A percentile compares a stretch with the other conserved stretches of the same genome.
phyloP scores from a whole-genome alignment of 2,888 invertebrate species.

The Terebella lapidaria region DNA sequence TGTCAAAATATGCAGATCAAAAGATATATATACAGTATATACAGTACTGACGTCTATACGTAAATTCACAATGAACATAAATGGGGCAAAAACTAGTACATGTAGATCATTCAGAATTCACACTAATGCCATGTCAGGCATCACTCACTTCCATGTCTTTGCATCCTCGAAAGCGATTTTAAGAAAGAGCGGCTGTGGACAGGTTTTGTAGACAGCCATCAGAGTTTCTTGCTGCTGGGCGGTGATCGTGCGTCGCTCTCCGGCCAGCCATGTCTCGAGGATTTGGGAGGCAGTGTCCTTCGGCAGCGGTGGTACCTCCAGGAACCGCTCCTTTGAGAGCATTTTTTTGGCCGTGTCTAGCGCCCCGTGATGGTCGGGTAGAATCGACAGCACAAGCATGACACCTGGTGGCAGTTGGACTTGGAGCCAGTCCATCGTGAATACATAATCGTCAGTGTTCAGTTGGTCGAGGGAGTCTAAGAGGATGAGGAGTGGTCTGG shows the following conservation, averaged over 20 bases:
- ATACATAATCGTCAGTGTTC: slow-evolving; percentile 29
- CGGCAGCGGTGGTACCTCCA: slow-evolving; percentile 28
- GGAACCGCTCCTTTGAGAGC: slow-evolving; percentile 25
- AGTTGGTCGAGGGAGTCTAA: slow-evolving; percentile 42
- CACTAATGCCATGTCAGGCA: neutral
- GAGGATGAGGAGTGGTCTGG: slow-evolving; percentile 33
- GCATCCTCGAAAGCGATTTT: slow-evolving; percentile 33
- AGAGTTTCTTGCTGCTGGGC: slow-evolving; percentile 30
- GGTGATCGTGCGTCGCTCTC: slow-evolving; percentile 23
- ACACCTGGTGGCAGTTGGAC: slow-evolving; percentile 30
- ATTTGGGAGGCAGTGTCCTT: slow-evolving; percentile 24
- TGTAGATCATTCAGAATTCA: neutral
- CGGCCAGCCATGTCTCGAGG: slow-evolving; percentile 23
- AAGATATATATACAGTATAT: neutral
- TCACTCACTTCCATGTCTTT: slow-evolving; percentile 30
- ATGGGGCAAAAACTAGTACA: neutral
- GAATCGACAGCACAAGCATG: slow-evolving; percentile 31
- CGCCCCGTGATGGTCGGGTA: slow-evolving; percentile 26
- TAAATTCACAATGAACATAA: neutral
- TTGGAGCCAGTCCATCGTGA: slow-evolving; percentile 36
- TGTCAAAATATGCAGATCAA: neutral
- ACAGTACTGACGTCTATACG: neutral
- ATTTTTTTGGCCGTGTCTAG: slow-evolving; percentile 24
- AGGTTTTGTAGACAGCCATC: slow-evolving; percentile 25
- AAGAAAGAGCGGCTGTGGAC: slow-evolving; percentile 34